These are phyloP conservation scores for Asobara japonica DNA, from an alignment of 1,140 invertebrate genomes.

Conservation along the genomic window DNA sequence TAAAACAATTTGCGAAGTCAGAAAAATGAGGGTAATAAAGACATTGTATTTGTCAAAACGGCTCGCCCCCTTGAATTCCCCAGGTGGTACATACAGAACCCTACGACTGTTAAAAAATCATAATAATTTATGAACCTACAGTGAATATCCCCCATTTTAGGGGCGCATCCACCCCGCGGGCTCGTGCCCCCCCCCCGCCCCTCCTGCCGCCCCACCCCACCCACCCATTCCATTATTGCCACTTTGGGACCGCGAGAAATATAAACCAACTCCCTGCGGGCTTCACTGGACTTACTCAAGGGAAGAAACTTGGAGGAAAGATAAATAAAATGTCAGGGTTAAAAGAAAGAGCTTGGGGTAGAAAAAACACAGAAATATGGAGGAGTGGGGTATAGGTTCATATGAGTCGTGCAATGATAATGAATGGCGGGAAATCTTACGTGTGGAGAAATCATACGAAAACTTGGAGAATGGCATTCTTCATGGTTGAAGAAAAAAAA, in stretches of 20 bases:
- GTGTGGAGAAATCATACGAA: background rate
- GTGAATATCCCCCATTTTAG: background rate
- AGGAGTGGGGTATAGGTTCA: constrained; percentile 23
- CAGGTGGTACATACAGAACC: background rate
- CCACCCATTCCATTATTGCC: constrained; percentile 32
- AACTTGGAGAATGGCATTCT: no score
- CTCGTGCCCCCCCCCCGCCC: constrained; percentile 8
- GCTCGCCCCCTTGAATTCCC: constrained; percentile 12
- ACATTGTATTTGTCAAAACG: constrained; percentile 12
- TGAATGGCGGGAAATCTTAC: constrained; percentile 18
- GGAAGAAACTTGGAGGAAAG: constrained; percentile 8
- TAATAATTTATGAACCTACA: constrained; percentile 28
- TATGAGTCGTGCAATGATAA: constrained; percentile 37
- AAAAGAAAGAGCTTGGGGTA: background rate
- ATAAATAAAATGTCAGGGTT: constrained; percentile 25
- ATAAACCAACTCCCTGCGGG: constrained; percentile 21
- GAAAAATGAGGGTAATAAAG: constrained; percentile 7
- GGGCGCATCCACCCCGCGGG: background rate
- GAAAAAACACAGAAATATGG: constrained; percentile 17
- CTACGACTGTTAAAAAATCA: constrained; percentile 14
- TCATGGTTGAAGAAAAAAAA: no score
- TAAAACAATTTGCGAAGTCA: no score
- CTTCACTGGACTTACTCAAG: constrained; percentile 11
- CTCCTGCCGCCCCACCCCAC: constrained; percentile 6
- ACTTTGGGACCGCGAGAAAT: constrained; percentile 31